phyloP scores from a whole-genome alignment of 2,888 invertebrate genomes.

The Meteorus cinctellus region DNA sequence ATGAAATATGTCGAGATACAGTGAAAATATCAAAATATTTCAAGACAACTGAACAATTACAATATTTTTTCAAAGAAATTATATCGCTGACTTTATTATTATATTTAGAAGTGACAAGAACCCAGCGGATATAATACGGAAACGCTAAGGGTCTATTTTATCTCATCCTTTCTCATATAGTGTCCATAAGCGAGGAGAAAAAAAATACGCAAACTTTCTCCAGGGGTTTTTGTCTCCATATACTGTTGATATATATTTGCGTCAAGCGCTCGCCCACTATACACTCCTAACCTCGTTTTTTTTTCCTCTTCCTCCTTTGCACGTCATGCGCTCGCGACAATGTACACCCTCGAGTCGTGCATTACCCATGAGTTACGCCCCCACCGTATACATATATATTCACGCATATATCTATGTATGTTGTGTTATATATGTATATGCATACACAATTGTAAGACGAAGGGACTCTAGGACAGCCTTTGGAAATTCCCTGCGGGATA shows the following conservation, averaged over 20 bases:
- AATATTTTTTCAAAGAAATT: no score
- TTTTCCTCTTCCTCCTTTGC: conserved; percentile 44
- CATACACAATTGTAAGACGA: conserved; percentile 37
- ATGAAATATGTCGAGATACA: no score
- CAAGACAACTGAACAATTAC: no score
- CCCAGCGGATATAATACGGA: background rate
- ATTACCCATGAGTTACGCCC: conserved; percentile 44
- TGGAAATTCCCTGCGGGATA: conserved; percentile 44
- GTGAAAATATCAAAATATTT: no score
- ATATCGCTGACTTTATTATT: no score
- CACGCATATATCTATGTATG: conserved; percentile 1
- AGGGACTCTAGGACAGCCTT: conserved; percentile 43
- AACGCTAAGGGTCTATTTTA: background rate
- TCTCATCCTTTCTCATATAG: background rate
- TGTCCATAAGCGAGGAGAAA: conserved; percentile 15
- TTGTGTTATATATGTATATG: background rate
- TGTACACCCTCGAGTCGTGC: conserved; percentile 45
- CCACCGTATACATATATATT: background rate
- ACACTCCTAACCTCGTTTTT: conserved; percentile 34
- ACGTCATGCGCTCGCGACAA: conserved; percentile 50
- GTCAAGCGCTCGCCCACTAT: conserved; percentile 43
- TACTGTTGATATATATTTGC: conserved; percentile 12
- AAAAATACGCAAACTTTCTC: conserved; percentile 19
- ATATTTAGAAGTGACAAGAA: background rate
- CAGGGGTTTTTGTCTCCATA: conserved; percentile 40